Base-by-base conservation (phyloP, 1,140 invertebrate species). In the Bombus pyrosoma region DNA sequence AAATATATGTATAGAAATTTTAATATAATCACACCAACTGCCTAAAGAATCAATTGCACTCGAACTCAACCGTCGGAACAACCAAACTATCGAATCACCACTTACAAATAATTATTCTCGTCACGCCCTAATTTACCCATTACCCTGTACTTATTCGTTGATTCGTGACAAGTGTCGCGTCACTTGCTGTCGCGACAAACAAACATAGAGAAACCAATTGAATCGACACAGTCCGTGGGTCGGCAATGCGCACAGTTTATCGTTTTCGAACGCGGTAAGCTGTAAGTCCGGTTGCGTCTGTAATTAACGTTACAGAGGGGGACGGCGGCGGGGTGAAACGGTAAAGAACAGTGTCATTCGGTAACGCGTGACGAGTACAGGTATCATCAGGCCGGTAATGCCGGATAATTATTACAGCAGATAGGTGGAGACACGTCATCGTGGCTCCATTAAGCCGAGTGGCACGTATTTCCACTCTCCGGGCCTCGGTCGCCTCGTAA, bases 381-480 rank as follows among this genome's bases (percentile, higher is more conserved):
- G 81, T 91, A 89, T 82, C 76, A 87, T 88, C 71, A 53, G 69
- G 68, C 86, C 37, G 68, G 84, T 91, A 92, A 93, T 93, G 73
- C 79, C 74, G 85, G 88, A 89, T 91, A 92, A 92, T 93, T 92
- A 92, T 90, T 85, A 82, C 77, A 81, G 80, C 69, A 86, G 72
- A 84, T 88, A 91, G 88, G 79, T 83, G 83, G 91, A 90, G 87
- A 87, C 81, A 83, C 91, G 90, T 92, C 91, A 91, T 92, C 89
- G 85, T 87, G 80, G 77, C 71, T 85, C 85, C 83, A 92, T 91
- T 90, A 91, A 76, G 68, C 39, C 57, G 77, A 78, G 15, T 39
- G 66, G 83, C 86, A 91, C 88, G 86, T 89, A 86, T 86, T 78
- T 82, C 74, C 69, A 82, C 83, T 86, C 81, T 71, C 9, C 39